A percentile compares a stretch with the other conserved stretches of the same genome.
These are phyloP conservation scores for Pseudomugil tenellus DNA, from an alignment of 2,797 vertebrate species.

Conservation along the genomic window DNA sequence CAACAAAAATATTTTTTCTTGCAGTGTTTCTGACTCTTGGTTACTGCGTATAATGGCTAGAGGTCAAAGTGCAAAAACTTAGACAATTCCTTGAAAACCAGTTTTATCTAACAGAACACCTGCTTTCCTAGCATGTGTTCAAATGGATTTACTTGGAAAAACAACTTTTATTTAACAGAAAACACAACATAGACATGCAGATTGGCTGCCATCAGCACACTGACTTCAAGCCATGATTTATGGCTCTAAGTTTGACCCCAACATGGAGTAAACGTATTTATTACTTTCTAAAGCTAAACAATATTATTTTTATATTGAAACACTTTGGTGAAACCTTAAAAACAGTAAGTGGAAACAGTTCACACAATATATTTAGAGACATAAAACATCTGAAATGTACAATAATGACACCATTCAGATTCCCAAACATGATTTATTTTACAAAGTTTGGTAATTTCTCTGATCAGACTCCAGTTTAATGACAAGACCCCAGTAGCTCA, in stretches of 20 bases:
- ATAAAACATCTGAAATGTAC: not conserved
- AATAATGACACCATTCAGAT: not conserved
- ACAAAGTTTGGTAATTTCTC: not conserved
- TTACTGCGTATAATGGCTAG: not conserved
- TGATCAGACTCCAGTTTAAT: not conserved
- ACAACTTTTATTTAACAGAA: not conserved
- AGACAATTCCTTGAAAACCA: not conserved
- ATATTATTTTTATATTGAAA: not conserved
- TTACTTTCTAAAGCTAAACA: not conserved
- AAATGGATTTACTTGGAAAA: not conserved
- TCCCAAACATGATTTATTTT: not conserved
- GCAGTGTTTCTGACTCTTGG: not conserved
- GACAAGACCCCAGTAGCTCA: not conserved
- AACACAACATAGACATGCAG: not conserved
- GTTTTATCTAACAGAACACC: not conserved
- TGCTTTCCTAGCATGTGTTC: not conserved
- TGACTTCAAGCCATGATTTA: constrained; percentile 4
- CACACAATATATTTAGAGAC: not conserved
- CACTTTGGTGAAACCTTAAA: not conserved
- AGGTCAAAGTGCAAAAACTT: constrained; percentile 3
- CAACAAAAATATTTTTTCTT: no score
- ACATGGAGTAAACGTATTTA: not conserved
- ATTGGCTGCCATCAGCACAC: not conserved
- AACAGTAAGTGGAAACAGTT: not conserved
- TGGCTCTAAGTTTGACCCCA: no score